phyloP scores from a whole-genome alignment of 2,113 vertebrate species.

The Pseudois nayaur region DNA sequence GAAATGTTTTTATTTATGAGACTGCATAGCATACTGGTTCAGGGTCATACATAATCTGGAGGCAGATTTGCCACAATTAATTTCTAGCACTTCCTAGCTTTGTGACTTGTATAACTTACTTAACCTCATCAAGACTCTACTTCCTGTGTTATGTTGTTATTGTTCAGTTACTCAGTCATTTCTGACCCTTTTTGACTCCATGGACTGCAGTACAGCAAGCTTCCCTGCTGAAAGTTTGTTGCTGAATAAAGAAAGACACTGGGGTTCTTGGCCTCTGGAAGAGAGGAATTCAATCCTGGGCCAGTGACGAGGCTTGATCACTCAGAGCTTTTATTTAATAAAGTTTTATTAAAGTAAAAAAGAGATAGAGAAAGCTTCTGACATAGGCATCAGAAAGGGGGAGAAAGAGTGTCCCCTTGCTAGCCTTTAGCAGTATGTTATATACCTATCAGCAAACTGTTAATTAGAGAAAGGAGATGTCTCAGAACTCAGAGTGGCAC shows the following conservation, averaged over 20 bases:
- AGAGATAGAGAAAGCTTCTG: background rate
- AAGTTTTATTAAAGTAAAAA: background rate
- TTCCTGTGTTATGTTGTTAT: background rate
- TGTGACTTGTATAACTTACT: background rate
- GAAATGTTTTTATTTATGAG: background rate
- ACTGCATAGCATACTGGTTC: background rate
- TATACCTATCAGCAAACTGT: background rate
- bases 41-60: background rate
- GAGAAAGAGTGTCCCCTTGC: background rate
- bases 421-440: background rate
- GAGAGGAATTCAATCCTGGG: background rate
- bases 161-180: background rate
- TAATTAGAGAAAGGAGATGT: background rate
- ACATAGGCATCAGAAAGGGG: background rate
- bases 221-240: background rate
- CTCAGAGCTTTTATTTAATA: background rate
- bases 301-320: rapidly evolving
- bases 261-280: background rate
- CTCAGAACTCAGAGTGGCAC: background rate
- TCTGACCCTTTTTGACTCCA: background rate
- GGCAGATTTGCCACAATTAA: background rate
- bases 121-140: background rate
- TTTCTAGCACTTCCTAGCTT: background rate
- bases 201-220: background rate
- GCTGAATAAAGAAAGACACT: rapidly evolving